Conservation (phyloP, 2,888 invertebrate species). For the Hypomecis atomaria region DNA sequence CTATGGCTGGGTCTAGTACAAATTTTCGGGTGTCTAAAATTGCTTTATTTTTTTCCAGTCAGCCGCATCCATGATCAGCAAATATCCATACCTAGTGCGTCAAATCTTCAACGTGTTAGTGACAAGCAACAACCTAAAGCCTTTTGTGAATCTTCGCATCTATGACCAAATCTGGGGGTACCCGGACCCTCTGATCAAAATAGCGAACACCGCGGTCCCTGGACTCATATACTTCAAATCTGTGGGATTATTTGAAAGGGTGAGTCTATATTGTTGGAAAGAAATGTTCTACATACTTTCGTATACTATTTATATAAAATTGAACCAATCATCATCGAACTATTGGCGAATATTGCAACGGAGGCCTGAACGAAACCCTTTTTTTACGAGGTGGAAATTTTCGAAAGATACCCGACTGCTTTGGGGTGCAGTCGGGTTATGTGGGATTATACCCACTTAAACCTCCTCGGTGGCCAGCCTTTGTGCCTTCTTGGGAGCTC, state of each 20-base stretch:
- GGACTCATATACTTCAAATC: conserved; percentile 43
- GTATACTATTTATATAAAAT: no score
- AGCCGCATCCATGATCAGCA: conserved; percentile 74
- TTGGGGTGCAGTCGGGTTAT: no score
- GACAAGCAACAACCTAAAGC: conserved; percentile 80
- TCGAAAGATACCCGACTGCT: no score
- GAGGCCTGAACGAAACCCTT: no score
- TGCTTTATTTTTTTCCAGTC: conserved; percentile 36
- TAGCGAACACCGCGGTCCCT: conserved; percentile 37
- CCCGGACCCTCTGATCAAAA: conserved; percentile 40
- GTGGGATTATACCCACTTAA: no score
- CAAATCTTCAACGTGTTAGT: conserved; percentile 85
- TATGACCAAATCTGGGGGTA: conserved; percentile 45
- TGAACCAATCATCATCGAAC: no score
- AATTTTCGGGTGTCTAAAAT: neutral
- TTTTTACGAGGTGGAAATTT: no score
- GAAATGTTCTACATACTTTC: no score
- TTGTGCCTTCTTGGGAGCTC: no score
- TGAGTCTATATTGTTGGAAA: conserved; percentile 17
- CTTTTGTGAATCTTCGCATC: conserved; percentile 68
- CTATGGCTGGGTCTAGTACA: no score
- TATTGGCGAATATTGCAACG: no score
- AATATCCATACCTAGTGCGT: conserved; percentile 83
- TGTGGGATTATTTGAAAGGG: conserved; percentile 51
- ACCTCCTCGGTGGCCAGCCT: no score